Percentiles rank a stretch among this genome's conserved stretches.
Evolutionary conservation across 2,797 vertebrate species (phyloP).

Genomic region (Chlorospingus flavigularis): DNA sequence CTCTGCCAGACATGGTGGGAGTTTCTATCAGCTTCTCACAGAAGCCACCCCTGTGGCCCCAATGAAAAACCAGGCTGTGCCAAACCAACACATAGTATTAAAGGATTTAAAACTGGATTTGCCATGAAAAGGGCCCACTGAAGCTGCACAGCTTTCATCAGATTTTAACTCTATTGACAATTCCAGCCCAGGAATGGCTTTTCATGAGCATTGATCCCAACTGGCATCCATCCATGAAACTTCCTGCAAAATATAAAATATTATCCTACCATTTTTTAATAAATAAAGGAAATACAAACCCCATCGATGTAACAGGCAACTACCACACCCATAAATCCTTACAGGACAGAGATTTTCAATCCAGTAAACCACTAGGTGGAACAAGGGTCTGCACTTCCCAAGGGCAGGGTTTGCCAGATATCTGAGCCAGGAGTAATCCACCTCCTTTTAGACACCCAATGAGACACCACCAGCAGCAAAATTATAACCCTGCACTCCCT

Average conservation of each 20-base stretch:
- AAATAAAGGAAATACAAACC: not conserved
- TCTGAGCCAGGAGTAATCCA: not conserved
- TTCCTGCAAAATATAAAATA: not conserved
- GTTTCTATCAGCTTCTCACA: not conserved
- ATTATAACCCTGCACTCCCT: fast-evolving
- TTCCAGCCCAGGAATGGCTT: not conserved
- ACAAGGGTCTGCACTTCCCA: not conserved
- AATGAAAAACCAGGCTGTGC: not conserved
- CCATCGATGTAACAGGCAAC: not conserved
- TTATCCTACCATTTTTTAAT: not conserved
- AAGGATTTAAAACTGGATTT: not conserved
- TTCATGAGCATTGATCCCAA: not conserved
- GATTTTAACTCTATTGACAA: not conserved
- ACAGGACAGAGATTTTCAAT: not conserved
- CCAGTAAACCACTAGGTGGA: fast-evolving
- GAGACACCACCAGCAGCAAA: not conserved
- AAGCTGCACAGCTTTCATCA: not conserved
- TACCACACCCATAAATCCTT: not conserved
- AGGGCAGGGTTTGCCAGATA: not conserved
- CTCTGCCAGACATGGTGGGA: not conserved
- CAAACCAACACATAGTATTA: not conserved
- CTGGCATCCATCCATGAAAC: not conserved
- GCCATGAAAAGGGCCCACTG: not conserved
- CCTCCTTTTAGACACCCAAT: not conserved
- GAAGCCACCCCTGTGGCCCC: not conserved